phyloP scores from a whole-genome alignment of 2,888 invertebrate genomes.

The Agrotis exclamationis region DNA sequence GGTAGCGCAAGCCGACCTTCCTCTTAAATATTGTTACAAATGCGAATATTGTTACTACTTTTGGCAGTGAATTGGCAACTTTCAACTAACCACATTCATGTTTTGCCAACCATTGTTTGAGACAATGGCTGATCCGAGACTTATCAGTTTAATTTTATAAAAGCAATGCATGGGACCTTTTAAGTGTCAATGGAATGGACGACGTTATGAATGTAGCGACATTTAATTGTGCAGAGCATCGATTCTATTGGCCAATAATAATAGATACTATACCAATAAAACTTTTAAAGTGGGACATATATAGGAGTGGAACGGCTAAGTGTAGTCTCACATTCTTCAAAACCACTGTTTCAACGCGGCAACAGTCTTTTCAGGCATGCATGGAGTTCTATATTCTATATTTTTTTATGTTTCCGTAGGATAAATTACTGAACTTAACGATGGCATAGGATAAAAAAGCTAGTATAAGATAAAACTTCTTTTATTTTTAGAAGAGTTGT shows the following conservation, averaged over 20 bases:
- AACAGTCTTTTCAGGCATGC: no score
- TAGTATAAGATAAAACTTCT: no score
- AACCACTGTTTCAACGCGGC: no score
- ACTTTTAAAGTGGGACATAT: neutral
- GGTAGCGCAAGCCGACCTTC: neutral
- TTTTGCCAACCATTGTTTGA: slow-evolving; percentile 1
- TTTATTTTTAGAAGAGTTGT: no score
- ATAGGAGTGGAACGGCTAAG: neutral
- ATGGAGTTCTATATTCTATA: no score
- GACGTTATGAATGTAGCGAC: neutral
- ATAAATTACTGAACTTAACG: no score
- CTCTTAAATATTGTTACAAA: neutral
- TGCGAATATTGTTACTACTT: neutral
- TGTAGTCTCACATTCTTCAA: no score
- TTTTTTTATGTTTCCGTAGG: no score
- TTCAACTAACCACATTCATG: neutral
- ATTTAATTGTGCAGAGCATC: neutral
- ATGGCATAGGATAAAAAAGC: no score
- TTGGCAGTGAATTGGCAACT: slow-evolving; percentile 1
- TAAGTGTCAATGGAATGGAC: neutral
- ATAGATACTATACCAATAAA: neutral
- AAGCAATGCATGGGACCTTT: neutral
- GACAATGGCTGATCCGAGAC: neutral
- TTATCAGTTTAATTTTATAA: neutral
- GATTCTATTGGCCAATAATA: neutral